Percentiles rank a stretch among this genome's conserved stretches.
phyloP scores from a whole-genome alignment of 1,140 invertebrate genomes.

The Leptinotarsa defecta region DNA sequence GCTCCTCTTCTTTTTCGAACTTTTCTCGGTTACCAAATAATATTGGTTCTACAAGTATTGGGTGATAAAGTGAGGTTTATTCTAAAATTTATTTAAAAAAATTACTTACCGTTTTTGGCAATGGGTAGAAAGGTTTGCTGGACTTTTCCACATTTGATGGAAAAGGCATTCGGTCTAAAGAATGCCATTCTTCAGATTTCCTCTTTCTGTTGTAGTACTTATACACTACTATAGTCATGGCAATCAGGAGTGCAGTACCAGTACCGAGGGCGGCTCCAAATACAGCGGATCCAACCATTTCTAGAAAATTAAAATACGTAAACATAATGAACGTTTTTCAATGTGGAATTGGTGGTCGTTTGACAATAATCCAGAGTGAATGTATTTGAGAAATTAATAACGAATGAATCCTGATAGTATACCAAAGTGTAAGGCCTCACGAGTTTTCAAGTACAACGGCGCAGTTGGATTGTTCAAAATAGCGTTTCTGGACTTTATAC shows the following conservation, averaged over 20 bases:
- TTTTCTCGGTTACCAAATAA: no score
- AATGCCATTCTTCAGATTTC: conserved; percentile 63
- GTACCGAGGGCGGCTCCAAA: conserved; percentile 69
- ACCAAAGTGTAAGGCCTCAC: no score
- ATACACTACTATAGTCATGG: conserved; percentile 69
- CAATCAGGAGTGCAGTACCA: conserved; percentile 65
- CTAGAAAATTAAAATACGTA: not conserved
- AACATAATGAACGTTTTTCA: no score
- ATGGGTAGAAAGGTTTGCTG: conserved; percentile 41
- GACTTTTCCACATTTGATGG: conserved; percentile 36
- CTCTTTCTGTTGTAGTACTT: conserved; percentile 64
- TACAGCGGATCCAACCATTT: conserved; percentile 66
- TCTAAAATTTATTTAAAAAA: not conserved
- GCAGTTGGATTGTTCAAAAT: no score
- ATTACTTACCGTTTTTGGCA: conserved; percentile 45
- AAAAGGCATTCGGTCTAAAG: conserved; percentile 60
- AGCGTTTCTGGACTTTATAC: no score
- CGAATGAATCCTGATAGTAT: no score
- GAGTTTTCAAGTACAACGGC: no score
- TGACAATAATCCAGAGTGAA: no score
- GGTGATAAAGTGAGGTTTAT: not conserved
- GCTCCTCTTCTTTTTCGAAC: no score
- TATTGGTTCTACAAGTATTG: no score
- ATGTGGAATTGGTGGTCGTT: no score
- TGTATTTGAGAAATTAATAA: no score